Evolutionary conservation across 64 coral and sea anemone species (phyloP).

Genomic region (Trachythela sp.): DNA sequence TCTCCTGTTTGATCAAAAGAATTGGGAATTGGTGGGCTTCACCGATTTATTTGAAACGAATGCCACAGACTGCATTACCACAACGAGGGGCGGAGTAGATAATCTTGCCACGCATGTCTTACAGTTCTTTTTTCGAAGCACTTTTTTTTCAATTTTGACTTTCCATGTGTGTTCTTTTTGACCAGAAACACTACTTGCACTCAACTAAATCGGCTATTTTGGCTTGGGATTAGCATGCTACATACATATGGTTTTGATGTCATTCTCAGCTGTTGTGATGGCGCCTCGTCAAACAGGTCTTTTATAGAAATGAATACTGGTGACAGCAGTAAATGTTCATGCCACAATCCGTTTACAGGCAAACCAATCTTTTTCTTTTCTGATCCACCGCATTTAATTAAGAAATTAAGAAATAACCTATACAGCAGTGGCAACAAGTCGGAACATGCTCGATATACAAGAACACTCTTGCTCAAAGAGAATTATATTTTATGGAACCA

Average conservation of each 20-base stretch:
- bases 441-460: not conserved
- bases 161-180: not conserved
- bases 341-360: not conserved
- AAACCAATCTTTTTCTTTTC: slow-evolving; percentile 4
- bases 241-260: not conserved
- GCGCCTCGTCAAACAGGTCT: not conserved
- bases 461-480: not conserved
- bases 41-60: slow-evolving; percentile 6
- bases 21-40: slow-evolving; percentile 59
- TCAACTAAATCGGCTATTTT: not conserved
- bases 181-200: not conserved
- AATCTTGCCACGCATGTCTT: not conserved
- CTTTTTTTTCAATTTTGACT: too few species aligned
- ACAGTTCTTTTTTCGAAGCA: not conserved
- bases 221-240: slow-evolving; percentile 11
- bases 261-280: not conserved
- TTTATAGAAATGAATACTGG: too few species aligned
- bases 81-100: not conserved
- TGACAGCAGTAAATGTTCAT: not conserved
- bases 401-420: too few species aligned
- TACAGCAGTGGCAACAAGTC: not conserved
- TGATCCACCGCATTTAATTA: not conserved
- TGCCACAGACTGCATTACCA: not conserved
- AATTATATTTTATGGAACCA: not conserved
- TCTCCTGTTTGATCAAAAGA: slow-evolving; percentile 48